Percentiles rank a stretch among this genome's conserved stretches.
Conservation (phyloP, 2,888 invertebrate genomes). For the Rhagonycha lutea region DNA sequence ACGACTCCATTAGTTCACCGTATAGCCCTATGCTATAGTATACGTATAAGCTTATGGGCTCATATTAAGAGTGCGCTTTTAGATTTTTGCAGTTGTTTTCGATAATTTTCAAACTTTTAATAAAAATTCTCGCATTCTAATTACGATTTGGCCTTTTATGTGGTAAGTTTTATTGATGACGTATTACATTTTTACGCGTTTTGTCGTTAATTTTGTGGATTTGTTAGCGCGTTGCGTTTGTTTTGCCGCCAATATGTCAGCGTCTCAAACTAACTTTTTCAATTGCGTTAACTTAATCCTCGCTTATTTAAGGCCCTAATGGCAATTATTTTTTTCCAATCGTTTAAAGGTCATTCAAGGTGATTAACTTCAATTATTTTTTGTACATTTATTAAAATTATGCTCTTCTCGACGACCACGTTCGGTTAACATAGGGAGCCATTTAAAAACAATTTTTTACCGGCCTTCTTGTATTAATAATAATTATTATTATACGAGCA, state of each 20-base stretch:
- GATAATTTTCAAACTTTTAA: conserved; percentile 1
- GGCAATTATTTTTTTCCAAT: background rate
- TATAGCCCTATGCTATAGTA: conserved; percentile 48
- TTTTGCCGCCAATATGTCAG: conserved; percentile 50
- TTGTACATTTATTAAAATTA: background rate
- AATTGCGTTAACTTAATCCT: background rate
- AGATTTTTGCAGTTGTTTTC: background rate
- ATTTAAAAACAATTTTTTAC: background rate
- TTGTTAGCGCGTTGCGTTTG: conserved; percentile 36
- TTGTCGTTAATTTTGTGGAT: conserved; percentile 45
- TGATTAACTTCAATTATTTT: conserved; percentile 1
- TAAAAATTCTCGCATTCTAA: background rate
- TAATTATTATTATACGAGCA: too few relatives aligned
- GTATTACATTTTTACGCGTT: conserved; percentile 48
- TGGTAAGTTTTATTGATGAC: conserved; percentile 53
- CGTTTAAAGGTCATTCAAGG: conserved; percentile 10
- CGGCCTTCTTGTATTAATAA: background rate
- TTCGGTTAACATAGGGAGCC: background rate
- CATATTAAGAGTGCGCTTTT: conserved; percentile 27
- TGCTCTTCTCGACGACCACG: background rate
- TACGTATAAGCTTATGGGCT: conserved; percentile 38
- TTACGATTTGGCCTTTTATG: conserved; percentile 32
- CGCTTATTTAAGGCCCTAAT: background rate
- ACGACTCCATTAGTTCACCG: conserved; percentile 57
- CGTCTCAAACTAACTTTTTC: conserved; percentile 20